These are phyloP conservation scores for Acanthisitta chloris DNA, from an alignment of 2,113 vertebrate genomes.

Conservation along the genomic window DNA sequence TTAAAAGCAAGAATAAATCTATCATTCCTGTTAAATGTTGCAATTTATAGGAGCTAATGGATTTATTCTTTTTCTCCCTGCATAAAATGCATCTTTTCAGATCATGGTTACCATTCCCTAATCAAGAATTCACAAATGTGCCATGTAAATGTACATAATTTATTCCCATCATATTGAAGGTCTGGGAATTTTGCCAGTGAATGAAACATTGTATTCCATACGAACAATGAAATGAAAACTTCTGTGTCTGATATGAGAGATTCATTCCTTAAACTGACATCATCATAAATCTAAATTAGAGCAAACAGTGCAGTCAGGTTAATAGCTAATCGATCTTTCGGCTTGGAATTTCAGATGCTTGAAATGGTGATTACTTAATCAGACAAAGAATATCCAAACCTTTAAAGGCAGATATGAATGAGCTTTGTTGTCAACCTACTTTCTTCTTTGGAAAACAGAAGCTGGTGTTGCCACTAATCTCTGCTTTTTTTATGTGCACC, in stretches of 20 bases:
- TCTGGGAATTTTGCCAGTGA: conserved; percentile 74
- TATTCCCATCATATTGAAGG: conserved; percentile 67
- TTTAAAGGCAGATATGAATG: not conserved
- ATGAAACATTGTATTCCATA: conserved; percentile 65
- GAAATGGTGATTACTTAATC: conserved; percentile 50
- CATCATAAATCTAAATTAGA: conserved; percentile 71
- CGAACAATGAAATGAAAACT: conserved; percentile 37
- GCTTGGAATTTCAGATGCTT: not conserved
- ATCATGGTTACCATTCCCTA: conserved; percentile 57
- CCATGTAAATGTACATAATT: conserved; percentile 67
- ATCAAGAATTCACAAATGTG: conserved; percentile 71
- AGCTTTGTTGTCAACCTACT: conserved; percentile 12
- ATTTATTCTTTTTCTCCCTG: conserved; percentile 56
- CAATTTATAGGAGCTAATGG: conserved; percentile 60
- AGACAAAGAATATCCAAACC: conserved; percentile 8
- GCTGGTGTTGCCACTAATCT: not conserved
- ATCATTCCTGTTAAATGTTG: conserved; percentile 31
- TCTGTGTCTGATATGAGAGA: conserved; percentile 61
- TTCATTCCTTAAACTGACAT: conserved; percentile 57
- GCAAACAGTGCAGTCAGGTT: conserved; percentile 44
- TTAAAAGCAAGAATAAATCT: conserved; percentile 59
- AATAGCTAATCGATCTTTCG: conserved; percentile 56
- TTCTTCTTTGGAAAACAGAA: conserved; percentile 6
- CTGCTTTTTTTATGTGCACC: not conserved
- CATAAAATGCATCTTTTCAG: conserved; percentile 58